phyloP scores from a whole-genome alignment of 2,113 vertebrate species.

The Pelecanus crispus region DNA sequence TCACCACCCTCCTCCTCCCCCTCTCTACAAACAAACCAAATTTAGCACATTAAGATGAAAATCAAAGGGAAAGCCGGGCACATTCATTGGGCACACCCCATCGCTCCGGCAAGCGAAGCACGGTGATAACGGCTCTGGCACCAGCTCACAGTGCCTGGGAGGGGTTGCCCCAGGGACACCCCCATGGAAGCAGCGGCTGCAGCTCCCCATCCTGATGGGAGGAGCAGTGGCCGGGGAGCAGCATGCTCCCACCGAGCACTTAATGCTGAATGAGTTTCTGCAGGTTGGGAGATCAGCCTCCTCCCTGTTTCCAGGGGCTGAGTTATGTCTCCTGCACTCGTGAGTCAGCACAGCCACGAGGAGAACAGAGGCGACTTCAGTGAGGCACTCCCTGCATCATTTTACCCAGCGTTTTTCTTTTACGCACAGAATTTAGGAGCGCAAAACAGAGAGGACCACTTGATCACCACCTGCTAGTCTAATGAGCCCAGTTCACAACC shows the following conservation, averaged over 20 bases:
- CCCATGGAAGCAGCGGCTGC: neutral
- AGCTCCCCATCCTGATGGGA: neutral
- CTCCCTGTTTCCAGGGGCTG: neutral
- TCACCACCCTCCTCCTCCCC: neutral
- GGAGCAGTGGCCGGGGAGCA: neutral
- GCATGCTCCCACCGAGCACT: rapidly evolving
- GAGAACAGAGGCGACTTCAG: neutral
- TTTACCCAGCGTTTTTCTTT: neutral
- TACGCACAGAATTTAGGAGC: neutral
- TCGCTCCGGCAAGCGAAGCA: neutral
- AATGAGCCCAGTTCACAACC: neutral
- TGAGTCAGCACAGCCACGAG: neutral
- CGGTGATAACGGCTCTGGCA: rapidly evolving
- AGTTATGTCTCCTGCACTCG: neutral
- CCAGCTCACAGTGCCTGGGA: neutral
- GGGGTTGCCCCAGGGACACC: neutral
- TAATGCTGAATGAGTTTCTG: neutral
- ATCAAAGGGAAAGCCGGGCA: neutral
- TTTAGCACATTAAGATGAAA: constrained; percentile 15
- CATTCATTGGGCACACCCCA: neutral
- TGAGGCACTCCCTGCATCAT: neutral
- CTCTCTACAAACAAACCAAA: constrained; percentile 5
- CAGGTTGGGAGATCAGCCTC: neutral
- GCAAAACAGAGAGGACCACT: neutral
- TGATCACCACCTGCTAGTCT: constrained; percentile 1